Conservation (phyloP, 2,797 vertebrate genomes). For the Gymnothorax reevesii region DNA sequence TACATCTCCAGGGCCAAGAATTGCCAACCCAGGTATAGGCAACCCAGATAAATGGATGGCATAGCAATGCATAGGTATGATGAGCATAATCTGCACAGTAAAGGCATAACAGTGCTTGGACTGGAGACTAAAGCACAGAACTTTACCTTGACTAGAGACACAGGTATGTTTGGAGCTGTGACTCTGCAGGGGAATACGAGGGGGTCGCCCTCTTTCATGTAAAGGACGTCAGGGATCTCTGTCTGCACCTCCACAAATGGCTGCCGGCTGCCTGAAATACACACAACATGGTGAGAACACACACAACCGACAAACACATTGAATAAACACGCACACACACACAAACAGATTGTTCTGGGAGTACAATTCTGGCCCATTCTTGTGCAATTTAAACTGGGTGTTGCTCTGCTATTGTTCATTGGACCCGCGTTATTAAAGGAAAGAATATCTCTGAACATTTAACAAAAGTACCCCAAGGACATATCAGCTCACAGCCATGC, state of each 20-base stretch:
- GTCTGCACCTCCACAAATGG: constrained; percentile 85
- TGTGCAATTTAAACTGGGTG: constrained; percentile 72
- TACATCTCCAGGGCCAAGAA: too few relatives aligned
- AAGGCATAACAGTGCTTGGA: background rate
- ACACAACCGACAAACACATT: constrained; percentile 22
- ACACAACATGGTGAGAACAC: constrained; percentile 69
- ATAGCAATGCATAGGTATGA: too few relatives aligned
- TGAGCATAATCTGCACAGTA: too few relatives aligned
- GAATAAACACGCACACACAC: constrained; percentile 23
- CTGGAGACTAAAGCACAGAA: background rate
- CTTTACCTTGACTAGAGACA: constrained; percentile 86
- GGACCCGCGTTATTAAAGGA: constrained; percentile 72
- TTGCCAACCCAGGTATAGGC: too few relatives aligned
- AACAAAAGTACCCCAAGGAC: constrained; percentile 84
- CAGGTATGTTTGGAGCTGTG: constrained; percentile 80
- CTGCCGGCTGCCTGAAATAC: constrained; percentile 81
- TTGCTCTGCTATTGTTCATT: constrained; percentile 73
- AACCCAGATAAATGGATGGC: too few relatives aligned
- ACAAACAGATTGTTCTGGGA: constrained; percentile 66
- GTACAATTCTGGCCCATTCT: constrained; percentile 64
- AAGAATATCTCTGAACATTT: constrained; percentile 74
- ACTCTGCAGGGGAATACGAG: constrained; percentile 90
- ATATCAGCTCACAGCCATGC: constrained; percentile 68
- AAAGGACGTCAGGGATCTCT: constrained; percentile 76
- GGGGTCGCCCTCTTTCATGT: constrained; percentile 77